phyloP scores from a whole-genome alignment of 2,888 invertebrate species.

The Brenthis hecate region DNA sequence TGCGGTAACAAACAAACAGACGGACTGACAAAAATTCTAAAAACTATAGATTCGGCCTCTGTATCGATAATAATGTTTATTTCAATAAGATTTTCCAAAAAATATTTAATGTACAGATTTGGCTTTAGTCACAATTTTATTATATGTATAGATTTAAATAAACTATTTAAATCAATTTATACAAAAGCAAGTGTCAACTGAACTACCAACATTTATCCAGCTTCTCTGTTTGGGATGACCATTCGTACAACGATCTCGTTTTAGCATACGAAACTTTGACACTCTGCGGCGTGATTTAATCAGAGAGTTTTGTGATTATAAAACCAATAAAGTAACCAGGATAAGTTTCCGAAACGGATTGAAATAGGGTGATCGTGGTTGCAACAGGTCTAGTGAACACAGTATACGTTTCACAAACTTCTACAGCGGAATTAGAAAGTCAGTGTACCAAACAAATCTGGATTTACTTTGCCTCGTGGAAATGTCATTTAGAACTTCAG shows the following conservation, averaged over 20 bases:
- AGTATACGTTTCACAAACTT: conserved; percentile 81
- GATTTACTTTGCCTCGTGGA: conserved; percentile 69
- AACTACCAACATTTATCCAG: conserved; percentile 22
- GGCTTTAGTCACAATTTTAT: no score
- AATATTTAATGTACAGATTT: no score
- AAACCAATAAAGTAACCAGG: conserved; percentile 53
- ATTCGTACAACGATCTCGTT: conserved; percentile 69
- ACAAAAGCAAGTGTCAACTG: conserved; percentile 2
- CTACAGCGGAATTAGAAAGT: conserved; percentile 77
- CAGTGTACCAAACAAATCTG: conserved; percentile 74
- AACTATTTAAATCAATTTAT: neutral
- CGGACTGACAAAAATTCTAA: no score
- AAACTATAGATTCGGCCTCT: no score
- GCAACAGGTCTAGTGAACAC: conserved; percentile 73
- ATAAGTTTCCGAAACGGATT: conserved; percentile 73
- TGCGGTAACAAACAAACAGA: no score
- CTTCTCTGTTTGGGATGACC: conserved; percentile 58
- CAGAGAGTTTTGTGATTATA: conserved; percentile 76
- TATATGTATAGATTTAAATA: neutral
- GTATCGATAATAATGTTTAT: no score
- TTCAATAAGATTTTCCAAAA: no score
- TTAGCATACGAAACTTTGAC: conserved; percentile 71
- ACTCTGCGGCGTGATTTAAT: conserved; percentile 75
- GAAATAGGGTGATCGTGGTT: conserved; percentile 77
- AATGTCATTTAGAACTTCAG: conserved; percentile 73